These are phyloP conservation scores for Galleria mellonella DNA, from an alignment of 1,140 invertebrate genomes.

Conservation along the genomic window DNA sequence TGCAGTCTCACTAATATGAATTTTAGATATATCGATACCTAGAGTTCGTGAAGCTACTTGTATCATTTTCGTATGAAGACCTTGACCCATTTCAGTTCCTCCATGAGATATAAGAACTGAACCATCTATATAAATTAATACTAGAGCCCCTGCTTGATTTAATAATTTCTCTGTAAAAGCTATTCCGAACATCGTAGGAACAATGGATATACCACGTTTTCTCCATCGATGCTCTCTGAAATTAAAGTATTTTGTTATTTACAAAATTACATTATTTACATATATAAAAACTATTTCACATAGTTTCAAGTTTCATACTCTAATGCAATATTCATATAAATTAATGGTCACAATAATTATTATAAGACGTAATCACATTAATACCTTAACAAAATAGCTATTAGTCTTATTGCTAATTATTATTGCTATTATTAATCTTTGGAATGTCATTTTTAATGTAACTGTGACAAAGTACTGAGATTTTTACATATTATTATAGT, in stretches of 20 bases:
- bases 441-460: too few relatives aligned
- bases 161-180: constrained; percentile 86
- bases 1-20: constrained; percentile 91
- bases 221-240: constrained; percentile 86
- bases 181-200: constrained; percentile 95
- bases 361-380: too few relatives aligned
- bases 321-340: too few relatives aligned
- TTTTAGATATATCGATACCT: constrained; percentile 82
- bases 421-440: too few relatives aligned
- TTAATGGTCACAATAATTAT: too few relatives aligned
- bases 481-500: too few relatives aligned
- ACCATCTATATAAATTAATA: constrained; percentile 94
- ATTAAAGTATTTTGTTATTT: constrained; percentile 19
- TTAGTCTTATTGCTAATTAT: too few relatives aligned
- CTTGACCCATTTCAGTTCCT: constrained; percentile 97
- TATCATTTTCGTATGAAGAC: constrained; percentile 96
- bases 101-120: constrained; percentile 94
- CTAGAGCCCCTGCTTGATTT: constrained; percentile 92
- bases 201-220: constrained; percentile 89
- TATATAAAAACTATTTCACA: too few relatives aligned
- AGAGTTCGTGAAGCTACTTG: constrained; percentile 88
- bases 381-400: too few relatives aligned
- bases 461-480: too few relatives aligned
- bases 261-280: not conserved
- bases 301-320: too few relatives aligned